Base-by-base conservation (phyloP, 2,113 vertebrate species). In the Pelvicachromis taeniatus region DNA sequence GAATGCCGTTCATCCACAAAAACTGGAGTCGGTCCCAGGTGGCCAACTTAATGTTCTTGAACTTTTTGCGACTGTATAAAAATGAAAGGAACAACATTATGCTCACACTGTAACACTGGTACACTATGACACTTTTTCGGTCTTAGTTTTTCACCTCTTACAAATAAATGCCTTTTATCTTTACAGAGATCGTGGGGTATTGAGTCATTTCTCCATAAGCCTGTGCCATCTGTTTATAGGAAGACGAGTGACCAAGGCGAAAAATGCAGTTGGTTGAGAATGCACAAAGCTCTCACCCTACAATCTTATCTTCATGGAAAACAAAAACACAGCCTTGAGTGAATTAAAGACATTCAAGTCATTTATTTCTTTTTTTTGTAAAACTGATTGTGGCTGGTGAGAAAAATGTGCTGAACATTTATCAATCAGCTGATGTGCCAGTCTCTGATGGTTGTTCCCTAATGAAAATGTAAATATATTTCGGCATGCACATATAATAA, bases 241-340 rank as follows among this genome's bases (percentile, higher is more conserved):
- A 82, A 78, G 56, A 78, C 88, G 54, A 80, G 31, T 7, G 50
- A 56, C 56, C 58, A 70, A 73, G 70, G 87, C 82, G 63, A 89
- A 80, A 77, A 35, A 70, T 29, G 55, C 50, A 10, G 16, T 53
- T 52, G 12, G 78, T 85, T 81, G 9, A 68, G n/a, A 89, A 81
- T 73, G 35, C 31, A 61, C 81, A 58, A 89, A 85, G 21, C 58
- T 73, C 56, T 81, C 78, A 81, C 80, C 40, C 29, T 84, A 78
- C 23, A 48, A n/a, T 65, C 56, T 70, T 84, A 85, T 91, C 89
- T 80, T 50, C 8, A 10, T 48, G 31, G 33, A 19, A 48, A 63
- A 83, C 17, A 68, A 70, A 77, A 29, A 23, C 13, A 48, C 6
- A 54, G 17, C 12, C 11, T 70, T 21, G 26, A 31, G 26, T 29